These are phyloP conservation scores for Unio delphinus DNA, from an alignment of 2,888 invertebrate genomes.

Conservation along the genomic window DNA sequence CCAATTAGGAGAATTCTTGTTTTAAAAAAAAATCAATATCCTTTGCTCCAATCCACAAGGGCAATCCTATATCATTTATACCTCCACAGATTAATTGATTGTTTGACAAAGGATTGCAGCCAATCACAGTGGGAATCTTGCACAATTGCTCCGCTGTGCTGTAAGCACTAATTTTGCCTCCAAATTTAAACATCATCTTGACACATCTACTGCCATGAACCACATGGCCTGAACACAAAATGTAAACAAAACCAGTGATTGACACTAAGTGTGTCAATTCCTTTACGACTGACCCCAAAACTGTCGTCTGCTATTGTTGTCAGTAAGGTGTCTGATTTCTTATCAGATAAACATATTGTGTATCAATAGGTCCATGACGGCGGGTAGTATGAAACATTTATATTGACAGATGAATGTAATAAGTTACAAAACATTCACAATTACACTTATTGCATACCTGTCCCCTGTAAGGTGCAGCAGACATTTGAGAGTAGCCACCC, in stretches of 20 bases:
- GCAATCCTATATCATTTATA: constrained; percentile 1
- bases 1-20: too few species aligned
- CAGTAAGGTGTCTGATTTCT: too few species aligned
- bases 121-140: constrained; percentile 49
- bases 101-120: constrained; percentile 45
- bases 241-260: constrained; percentile 22
- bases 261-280: too few species aligned
- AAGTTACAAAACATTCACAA: background rate
- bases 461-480: constrained; percentile 49
- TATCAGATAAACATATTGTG: too few species aligned
- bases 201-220: constrained; percentile 8
- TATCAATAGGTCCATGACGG: constrained; percentile 11
- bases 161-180: constrained; percentile 52
- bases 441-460: constrained; percentile 48
- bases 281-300: too few species aligned
- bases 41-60: too few species aligned
- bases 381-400: constrained; percentile 26
- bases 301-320: too few species aligned
- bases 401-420: constrained; percentile 8
- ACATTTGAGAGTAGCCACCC: constrained; percentile 49
- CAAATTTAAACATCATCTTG: constrained; percentile 57
- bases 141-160: constrained; percentile 48
- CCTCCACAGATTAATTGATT: constrained; percentile 52
- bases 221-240: constrained; percentile 20
- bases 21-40: background rate